Percentiles rank a stretch among this genome's conserved stretches.
Evolutionary conservation across 2,113 vertebrate species (phyloP).

Genomic region (Neogobius melanostomus): DNA sequence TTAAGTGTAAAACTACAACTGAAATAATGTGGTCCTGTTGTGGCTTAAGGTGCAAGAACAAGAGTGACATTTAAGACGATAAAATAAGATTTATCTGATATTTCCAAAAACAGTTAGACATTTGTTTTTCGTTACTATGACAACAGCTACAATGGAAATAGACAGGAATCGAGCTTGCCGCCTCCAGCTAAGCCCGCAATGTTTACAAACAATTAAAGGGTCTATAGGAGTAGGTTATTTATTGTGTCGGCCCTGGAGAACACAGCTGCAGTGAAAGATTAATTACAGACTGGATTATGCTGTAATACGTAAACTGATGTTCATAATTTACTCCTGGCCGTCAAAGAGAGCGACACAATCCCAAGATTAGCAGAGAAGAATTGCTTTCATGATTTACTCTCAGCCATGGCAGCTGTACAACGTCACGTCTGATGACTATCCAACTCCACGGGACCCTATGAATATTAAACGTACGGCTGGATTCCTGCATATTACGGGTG

Average conservation of each 20-base stretch:
- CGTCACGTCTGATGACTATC: not conserved
- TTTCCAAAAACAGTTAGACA: too few species aligned
- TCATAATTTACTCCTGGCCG: constrained; percentile 38
- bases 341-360: constrained; percentile 19
- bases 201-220: constrained; percentile 23
- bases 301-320: not conserved
- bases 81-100: too few species aligned
- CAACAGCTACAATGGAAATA: not conserved
- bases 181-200: too few species aligned
- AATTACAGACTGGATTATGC: not conserved
- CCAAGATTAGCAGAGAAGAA: constrained; percentile 14
- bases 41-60: too few species aligned
- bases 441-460: not conserved
- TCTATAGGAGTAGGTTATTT: not conserved
- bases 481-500: not conserved
- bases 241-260: not conserved
- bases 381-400: constrained; percentile 23
- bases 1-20: too few species aligned
- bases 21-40: too few species aligned
- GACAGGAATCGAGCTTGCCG: not conserved
- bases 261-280: not conserved
- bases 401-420: constrained; percentile 5
- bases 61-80: too few species aligned
- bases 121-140: too few species aligned
- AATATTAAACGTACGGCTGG: not conserved